A percentile compares a stretch with the other conserved stretches of the same genome.
Conservation (phyloP, 2,888 invertebrate genomes). For the Neuroscelio doddi region DNA sequence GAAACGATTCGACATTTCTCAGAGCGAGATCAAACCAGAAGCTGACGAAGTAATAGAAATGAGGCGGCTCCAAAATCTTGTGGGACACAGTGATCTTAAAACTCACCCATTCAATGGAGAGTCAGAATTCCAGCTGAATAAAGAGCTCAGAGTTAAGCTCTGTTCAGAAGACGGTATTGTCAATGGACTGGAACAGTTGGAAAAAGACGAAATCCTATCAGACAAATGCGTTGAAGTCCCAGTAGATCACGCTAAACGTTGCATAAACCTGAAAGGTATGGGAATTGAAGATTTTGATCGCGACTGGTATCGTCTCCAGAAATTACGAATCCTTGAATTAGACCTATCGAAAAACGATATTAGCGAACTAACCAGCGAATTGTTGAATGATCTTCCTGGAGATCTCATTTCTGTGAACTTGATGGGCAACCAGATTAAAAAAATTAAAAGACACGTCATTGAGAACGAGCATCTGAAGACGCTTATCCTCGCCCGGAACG, state of each 20-base stretch:
- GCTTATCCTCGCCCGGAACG: conserved; percentile 67
- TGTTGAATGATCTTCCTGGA: conserved; percentile 56
- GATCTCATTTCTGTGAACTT: conserved; percentile 49
- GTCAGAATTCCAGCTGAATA: conserved; percentile 18
- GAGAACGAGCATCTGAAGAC: conserved; percentile 60
- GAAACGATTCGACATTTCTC: conserved; percentile 21
- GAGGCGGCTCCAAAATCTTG: conserved; percentile 4
- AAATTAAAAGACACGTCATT: conserved; percentile 50
- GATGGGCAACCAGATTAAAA: conserved; percentile 46
- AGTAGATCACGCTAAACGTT: conserved; percentile 22
- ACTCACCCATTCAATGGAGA: conserved; percentile 19
- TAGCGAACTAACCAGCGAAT: conserved; percentile 51
- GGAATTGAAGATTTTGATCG: conserved; percentile 53
- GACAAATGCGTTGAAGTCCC: conserved; percentile 43
- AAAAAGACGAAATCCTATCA: conserved; percentile 28
- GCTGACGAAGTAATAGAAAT: conserved; percentile 18
- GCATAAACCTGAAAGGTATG: conserved; percentile 42
- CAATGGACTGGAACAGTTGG: conserved; percentile 41
- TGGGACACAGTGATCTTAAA: conserved; percentile 10
- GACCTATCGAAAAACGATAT: conserved; percentile 55
- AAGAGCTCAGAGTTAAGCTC: conserved; percentile 43
- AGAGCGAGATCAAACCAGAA: conserved; percentile 11
- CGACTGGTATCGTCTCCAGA: conserved; percentile 57
- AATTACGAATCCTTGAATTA: conserved; percentile 41
- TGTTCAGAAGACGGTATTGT: conserved; percentile 49